Evolutionary conservation across 2,797 vertebrate species (phyloP).

Genomic region (Botia kubotai): DNA sequence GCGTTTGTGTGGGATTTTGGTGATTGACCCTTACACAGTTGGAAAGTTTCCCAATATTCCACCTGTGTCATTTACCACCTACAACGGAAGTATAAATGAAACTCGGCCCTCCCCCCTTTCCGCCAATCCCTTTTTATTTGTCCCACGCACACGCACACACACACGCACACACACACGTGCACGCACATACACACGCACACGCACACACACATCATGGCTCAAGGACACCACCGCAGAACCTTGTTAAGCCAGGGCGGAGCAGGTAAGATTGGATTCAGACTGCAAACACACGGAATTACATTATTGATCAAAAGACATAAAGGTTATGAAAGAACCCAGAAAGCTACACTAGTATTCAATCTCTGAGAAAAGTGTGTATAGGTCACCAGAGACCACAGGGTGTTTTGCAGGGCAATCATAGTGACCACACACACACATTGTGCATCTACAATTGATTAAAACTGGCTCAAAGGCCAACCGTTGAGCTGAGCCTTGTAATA

Average conservation of each 20-base stretch:
- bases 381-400: constrained; percentile 19
- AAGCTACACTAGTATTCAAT: constrained; percentile 45
- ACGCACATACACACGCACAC: constrained; percentile 9
- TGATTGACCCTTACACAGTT: background rate
- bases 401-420: constrained; percentile 15
- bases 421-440: constrained; percentile 1
- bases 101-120: constrained; percentile 10
- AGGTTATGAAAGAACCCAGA: constrained; percentile 52
- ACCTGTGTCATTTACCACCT: constrained; percentile 22
- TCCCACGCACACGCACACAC: constrained; percentile 4
- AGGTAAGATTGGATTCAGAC: constrained; percentile 52
- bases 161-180: constrained; percentile 8
- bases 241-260: constrained; percentile 42
- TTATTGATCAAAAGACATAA: constrained; percentile 59
- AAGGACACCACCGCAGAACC: constrained; percentile 36
- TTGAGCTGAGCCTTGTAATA: constrained; percentile 24
- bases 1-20: constrained; percentile 5
- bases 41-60: constrained; percentile 13
- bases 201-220: constrained; percentile 20
- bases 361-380: constrained; percentile 27
- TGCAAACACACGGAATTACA: constrained; percentile 46
- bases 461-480: constrained; percentile 30
- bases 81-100: constrained; percentile 41
- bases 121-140: background rate
- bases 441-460: constrained; percentile 39